phyloP scores from a whole-genome alignment of 1,140 invertebrate species.

The Wiebesia pumilae region DNA sequence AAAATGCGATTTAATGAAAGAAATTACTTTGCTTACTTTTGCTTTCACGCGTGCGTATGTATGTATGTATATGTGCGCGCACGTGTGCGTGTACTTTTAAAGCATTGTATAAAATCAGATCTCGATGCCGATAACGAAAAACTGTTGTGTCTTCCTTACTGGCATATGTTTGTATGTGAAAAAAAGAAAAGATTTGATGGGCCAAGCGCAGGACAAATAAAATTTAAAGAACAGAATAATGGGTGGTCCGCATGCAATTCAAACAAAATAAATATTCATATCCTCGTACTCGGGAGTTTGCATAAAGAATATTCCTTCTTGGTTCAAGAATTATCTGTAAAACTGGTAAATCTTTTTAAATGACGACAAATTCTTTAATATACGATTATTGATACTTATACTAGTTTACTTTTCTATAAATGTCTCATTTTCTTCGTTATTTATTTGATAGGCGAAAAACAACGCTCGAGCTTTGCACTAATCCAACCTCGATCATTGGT shows the following conservation, averaged over 20 bases:
- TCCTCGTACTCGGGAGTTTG: not conserved
- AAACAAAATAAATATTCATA: conserved; percentile 37
- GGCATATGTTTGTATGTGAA: not conserved
- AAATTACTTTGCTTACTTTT: conserved; percentile 31
- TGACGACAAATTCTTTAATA: conserved; percentile 23
- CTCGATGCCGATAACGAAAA: not conserved
- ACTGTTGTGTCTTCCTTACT: not conserved
- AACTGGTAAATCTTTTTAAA: conserved; percentile 27
- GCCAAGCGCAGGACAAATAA: not conserved
- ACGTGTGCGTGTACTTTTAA: no score
- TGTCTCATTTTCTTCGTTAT: conserved; percentile 37
- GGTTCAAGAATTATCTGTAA: not conserved
- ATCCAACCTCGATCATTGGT: not conserved
- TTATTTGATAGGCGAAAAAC: not conserved
- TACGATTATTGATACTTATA: conserved; percentile 25
- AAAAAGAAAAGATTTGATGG: not conserved
- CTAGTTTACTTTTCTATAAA: conserved; percentile 18
- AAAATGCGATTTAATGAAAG: conserved; percentile 39
- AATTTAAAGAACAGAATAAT: conserved; percentile 33
- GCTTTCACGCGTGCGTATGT: not conserved
- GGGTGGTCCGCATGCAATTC: conserved; percentile 33
- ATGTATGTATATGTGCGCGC: conserved; percentile 3
- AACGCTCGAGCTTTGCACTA: not conserved
- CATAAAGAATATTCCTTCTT: not conserved
- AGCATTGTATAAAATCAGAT: conserved; percentile 12